phyloP scores from a whole-genome alignment of 2,888 invertebrate genomes.

The Serripes groenlandicus region DNA sequence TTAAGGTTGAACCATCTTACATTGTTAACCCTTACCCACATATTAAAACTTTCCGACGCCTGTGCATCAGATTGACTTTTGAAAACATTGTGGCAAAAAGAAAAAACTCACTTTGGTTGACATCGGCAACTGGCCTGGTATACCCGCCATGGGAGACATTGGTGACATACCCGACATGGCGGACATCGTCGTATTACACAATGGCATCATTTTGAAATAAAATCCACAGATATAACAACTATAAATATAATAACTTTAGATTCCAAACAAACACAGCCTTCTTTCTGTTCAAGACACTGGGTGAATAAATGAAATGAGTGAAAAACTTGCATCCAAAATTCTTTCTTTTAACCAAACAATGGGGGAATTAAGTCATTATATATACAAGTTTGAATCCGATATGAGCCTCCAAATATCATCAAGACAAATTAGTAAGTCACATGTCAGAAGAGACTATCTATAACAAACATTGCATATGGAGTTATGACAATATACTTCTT shows the following conservation, averaged over 20 bases:
- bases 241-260: no score
- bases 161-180: constrained; percentile 7
- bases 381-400: constrained; percentile 20
- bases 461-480: background rate
- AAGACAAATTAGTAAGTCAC: background rate
- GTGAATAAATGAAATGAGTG: no score
- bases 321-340: constrained; percentile 8
- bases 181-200: constrained; percentile 13
- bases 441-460: constrained; percentile 1
- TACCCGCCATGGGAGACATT: background rate
- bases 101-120: constrained; percentile 20
- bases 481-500: background rate
- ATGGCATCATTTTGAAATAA: constrained; percentile 11
- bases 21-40: no score
- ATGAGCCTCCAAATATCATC: background rate
- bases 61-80: no score
- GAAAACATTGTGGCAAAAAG: no score
- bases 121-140: background rate
- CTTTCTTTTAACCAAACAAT: constrained; percentile 11
- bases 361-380: constrained; percentile 23
- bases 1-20: no score
- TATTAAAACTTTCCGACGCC: no score
- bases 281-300: no score
- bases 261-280: no score
- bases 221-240: no score